Evolutionary conservation across 2,797 vertebrate species (phyloP).

Genomic region (Garrulus glandarius): DNA sequence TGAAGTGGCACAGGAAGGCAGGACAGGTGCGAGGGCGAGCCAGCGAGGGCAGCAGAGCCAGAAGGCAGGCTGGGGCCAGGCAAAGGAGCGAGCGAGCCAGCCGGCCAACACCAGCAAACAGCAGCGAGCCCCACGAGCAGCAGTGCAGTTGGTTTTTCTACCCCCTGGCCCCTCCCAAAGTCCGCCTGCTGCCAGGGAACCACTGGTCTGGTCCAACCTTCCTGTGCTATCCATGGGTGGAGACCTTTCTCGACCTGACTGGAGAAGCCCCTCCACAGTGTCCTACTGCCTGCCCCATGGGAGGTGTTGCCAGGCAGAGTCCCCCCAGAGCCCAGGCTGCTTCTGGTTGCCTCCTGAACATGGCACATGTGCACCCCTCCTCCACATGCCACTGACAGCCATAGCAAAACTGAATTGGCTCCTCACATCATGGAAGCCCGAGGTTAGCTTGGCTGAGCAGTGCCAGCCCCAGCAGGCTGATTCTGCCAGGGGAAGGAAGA

Average conservation of each 20-base stretch:
- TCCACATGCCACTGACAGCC: not conserved
- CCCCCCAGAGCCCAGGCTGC: not conserved
- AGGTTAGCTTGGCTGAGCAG: not conserved
- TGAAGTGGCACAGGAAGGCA: no score
- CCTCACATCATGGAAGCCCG: not conserved
- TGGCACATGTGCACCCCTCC: not conserved
- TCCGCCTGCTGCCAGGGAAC: not conserved
- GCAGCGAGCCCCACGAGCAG: not conserved
- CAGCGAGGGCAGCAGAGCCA: no score
- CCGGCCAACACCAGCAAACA: not conserved
- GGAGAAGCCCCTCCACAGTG: not conserved
- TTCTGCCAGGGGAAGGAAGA: conserved; percentile 1
- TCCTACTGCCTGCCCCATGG: not conserved
- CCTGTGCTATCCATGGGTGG: not conserved
- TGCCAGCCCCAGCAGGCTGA: not conserved
- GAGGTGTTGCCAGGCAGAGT: not conserved
- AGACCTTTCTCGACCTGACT: not conserved
- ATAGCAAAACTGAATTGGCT: not conserved
- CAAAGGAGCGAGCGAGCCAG: no score
- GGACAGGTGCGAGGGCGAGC: no score
- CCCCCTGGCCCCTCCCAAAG: not conserved
- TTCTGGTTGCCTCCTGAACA: not conserved
- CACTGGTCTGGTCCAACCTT: not conserved
- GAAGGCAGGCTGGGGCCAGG: no score
- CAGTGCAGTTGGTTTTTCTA: not conserved